Conservation (phyloP, 2,888 invertebrate species). For the Oscheius sp. region DNA sequence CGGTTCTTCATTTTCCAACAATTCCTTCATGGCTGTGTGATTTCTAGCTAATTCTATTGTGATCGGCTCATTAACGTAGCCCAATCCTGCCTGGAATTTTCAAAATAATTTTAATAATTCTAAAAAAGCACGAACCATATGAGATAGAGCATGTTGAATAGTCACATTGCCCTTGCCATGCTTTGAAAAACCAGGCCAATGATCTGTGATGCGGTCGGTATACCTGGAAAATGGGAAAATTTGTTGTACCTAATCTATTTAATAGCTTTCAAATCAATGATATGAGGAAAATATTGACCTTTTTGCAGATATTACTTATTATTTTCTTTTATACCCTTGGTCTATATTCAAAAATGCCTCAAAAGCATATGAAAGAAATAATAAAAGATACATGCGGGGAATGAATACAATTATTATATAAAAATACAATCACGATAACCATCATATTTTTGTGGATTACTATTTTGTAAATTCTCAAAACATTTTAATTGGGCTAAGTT, state of each 20-base stretch:
- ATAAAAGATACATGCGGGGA: too few relatives aligned
- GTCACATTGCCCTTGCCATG: slow-evolving; percentile 58
- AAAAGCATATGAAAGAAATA: too few relatives aligned
- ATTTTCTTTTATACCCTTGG: too few relatives aligned
- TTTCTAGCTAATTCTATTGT: slow-evolving; percentile 51
- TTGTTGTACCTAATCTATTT: too few relatives aligned
- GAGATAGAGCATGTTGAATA: slow-evolving; percentile 54
- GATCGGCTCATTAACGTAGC: slow-evolving; percentile 53
- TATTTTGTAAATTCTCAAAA: slow-evolving; percentile 31
- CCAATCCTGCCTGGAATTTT: slow-evolving; percentile 50
- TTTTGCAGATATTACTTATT: too few relatives aligned
- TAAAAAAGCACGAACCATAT: slow-evolving; percentile 39
- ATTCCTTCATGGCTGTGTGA: slow-evolving; percentile 42
- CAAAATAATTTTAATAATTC: not conserved
- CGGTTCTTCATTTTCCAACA: slow-evolving; percentile 49
- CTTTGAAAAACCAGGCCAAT: slow-evolving; percentile 59
- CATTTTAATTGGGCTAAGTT: slow-evolving; percentile 57
- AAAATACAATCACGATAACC: too few relatives aligned
- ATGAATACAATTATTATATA: too few relatives aligned
- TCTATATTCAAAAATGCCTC: too few relatives aligned
- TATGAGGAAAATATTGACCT: too few relatives aligned
- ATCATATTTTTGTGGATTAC: too few relatives aligned
- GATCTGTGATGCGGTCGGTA: slow-evolving; percentile 56
- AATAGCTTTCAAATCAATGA: too few relatives aligned
- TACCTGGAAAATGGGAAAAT: slow-evolving; percentile 40